phyloP scores from a whole-genome alignment of 1,140 invertebrate genomes.

The Apocrypta bakeri region DNA sequence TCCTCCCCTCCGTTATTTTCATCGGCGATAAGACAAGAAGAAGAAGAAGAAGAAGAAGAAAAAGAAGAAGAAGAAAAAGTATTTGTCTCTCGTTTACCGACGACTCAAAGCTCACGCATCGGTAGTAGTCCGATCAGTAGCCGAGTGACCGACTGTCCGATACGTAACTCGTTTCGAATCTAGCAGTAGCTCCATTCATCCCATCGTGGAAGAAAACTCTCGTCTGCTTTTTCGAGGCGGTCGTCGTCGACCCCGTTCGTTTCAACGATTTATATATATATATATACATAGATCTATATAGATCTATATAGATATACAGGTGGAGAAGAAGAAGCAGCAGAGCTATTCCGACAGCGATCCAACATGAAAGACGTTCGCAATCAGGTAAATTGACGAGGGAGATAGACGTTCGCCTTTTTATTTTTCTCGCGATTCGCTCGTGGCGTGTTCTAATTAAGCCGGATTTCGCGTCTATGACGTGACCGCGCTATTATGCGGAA shows the following conservation, averaged over 20 bases:
- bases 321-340: background rate
- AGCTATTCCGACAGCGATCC: background rate
- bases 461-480: too few species aligned
- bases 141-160: constrained; percentile 17
- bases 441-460: too few species aligned
- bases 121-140: background rate
- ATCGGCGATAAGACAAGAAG: background rate
- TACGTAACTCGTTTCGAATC: background rate
- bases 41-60: too few species aligned
- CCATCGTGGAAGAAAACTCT: too few species aligned
- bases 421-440: background rate
- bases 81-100: too few species aligned
- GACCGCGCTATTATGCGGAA: too few species aligned
- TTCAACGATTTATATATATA: too few species aligned
- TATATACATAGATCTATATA: too few species aligned
- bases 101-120: background rate
- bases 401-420: background rate
- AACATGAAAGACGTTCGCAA: constrained; percentile 21
- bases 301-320: too few species aligned
- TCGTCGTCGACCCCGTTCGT: constrained; percentile 5
- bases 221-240: constrained; percentile 2
- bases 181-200: background rate
- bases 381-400: constrained; percentile 28
- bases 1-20: background rate
- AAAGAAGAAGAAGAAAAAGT: too few species aligned